A percentile compares a stretch with the other conserved stretches of the same genome.
phyloP scores from a whole-genome alignment of 53 echinoderm and acorn worm species.

The Henricia sp. region DNA sequence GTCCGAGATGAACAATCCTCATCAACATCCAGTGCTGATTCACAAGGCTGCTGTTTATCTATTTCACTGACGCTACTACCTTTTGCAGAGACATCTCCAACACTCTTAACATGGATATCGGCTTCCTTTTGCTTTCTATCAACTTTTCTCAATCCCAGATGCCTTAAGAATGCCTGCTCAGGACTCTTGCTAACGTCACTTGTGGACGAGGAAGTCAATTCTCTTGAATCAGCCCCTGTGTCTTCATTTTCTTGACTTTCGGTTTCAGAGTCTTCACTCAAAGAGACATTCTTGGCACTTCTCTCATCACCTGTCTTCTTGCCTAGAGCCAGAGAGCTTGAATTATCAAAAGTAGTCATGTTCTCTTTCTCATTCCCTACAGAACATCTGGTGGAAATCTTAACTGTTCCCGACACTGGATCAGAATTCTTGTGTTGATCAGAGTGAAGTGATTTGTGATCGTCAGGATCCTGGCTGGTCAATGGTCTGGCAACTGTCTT shows the following conservation, averaged over 20 bases:
- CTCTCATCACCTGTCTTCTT: neutral
- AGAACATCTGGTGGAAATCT: too few species aligned
- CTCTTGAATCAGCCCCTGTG: neutral
- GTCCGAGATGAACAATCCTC: neutral
- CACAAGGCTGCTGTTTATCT: neutral
- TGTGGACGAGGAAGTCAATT: neutral
- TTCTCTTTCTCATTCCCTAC: neutral
- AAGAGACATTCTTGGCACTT: neutral
- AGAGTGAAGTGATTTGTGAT: too few species aligned
- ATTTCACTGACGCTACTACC: neutral
- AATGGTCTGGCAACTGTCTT: too few species aligned
- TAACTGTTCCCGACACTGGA: too few species aligned
- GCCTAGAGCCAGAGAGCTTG: neutral
- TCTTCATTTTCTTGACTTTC: neutral
- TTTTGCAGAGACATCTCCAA: neutral
- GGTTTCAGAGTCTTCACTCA: neutral
- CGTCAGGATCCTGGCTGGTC: too few species aligned
- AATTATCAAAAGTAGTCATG: neutral
- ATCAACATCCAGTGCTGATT: neutral
- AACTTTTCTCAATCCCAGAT: constrained; percentile 21
- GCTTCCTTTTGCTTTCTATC: neutral
- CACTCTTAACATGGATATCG: neutral
- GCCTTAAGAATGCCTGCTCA: constrained; percentile 7
- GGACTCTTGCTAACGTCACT: constrained; percentile 4
- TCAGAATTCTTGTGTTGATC: too few species aligned